phyloP scores from a whole-genome alignment of 2,888 invertebrate species.

The Chrysopilus asiliformis region DNA sequence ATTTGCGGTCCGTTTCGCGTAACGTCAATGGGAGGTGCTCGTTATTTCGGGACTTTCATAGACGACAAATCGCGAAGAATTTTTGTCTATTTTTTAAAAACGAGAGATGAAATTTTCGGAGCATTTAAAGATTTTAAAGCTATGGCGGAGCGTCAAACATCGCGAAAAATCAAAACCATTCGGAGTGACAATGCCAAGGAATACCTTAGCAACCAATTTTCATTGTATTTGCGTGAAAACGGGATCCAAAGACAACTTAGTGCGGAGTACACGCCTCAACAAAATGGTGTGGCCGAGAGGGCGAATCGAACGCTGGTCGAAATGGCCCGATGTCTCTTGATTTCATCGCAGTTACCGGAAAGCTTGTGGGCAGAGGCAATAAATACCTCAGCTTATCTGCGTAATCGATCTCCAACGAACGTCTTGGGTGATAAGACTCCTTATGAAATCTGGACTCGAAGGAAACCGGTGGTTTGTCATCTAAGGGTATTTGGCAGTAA shows the following conservation, averaged over 20 bases:
- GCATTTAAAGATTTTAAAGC: conserved; percentile 12
- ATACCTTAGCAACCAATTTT: no score
- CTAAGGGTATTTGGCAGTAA: no score
- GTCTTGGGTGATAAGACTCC: no score
- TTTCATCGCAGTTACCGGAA: conserved; percentile 23
- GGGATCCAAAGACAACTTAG: no score
- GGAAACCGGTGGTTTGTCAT: neutral
- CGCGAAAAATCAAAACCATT: conserved; percentile 14
- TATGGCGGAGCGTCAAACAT: conserved; percentile 13
- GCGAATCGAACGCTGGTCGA: conserved; percentile 34
- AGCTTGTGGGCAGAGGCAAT: neutral
- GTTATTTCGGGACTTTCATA: conserved; percentile 22
- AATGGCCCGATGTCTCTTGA: neutral
- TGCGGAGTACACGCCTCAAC: no score
- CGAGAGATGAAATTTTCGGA: conserved; percentile 17
- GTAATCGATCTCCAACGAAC: neutral
- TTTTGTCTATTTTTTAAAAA: conserved; percentile 14
- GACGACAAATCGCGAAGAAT: conserved; percentile 24
- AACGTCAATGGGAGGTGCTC: conserved; percentile 17
- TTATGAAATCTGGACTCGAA: neutral
- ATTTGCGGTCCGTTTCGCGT: conserved; percentile 24
- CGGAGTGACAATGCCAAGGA: no score
- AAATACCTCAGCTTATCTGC: neutral
- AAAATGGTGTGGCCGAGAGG: no score
- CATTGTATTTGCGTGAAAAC: no score